phyloP scores from a whole-genome alignment of 1,140 invertebrate genomes.

The Leucophenga varia region DNA sequence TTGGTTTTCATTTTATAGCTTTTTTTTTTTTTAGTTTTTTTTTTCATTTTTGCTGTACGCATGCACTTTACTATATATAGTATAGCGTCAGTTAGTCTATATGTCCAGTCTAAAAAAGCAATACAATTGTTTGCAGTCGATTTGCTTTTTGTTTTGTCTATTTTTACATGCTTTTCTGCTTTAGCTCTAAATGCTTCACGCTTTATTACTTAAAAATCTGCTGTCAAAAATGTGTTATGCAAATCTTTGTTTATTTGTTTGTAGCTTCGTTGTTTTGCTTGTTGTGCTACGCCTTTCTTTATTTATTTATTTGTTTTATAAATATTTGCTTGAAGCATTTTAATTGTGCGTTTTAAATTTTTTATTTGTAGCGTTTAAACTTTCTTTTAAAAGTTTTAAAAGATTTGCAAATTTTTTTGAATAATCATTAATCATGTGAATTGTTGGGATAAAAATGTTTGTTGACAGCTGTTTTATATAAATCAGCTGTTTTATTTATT shows the following conservation, averaged over 20 bases:
- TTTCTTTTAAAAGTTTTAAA: too few species aligned
- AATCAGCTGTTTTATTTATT: too few species aligned
- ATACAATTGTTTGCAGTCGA: constrained; percentile 6
- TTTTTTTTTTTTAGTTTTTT: constrained; percentile 15
- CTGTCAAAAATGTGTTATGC: constrained; percentile 27
- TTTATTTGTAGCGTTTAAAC: constrained; percentile 8
- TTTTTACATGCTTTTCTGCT: constrained; percentile 10
- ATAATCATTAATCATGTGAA: background rate
- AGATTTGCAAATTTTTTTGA: constrained; percentile 4
- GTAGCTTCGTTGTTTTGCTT: too few species aligned
- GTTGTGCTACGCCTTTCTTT: constrained; percentile 39
- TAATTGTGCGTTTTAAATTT: constrained; percentile 11
- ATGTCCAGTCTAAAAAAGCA: constrained; percentile 6
- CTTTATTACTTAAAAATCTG: too few species aligned
- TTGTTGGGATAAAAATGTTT: background rate
- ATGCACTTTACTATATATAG: background rate
- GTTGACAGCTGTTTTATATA: too few species aligned
- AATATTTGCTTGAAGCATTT: constrained; percentile 12
- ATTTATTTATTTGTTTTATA: constrained; percentile 5
- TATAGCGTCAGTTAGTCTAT: constrained; percentile 13
- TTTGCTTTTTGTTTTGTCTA: constrained; percentile 1
- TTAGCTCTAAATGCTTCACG: too few species aligned
- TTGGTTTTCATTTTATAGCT: constrained; percentile 11
- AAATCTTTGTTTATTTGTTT: constrained; percentile 32
- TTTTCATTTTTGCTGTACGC: constrained; percentile 32